Conservation (phyloP, 2,113 vertebrate genomes). For the Hassar affinis region DNA sequence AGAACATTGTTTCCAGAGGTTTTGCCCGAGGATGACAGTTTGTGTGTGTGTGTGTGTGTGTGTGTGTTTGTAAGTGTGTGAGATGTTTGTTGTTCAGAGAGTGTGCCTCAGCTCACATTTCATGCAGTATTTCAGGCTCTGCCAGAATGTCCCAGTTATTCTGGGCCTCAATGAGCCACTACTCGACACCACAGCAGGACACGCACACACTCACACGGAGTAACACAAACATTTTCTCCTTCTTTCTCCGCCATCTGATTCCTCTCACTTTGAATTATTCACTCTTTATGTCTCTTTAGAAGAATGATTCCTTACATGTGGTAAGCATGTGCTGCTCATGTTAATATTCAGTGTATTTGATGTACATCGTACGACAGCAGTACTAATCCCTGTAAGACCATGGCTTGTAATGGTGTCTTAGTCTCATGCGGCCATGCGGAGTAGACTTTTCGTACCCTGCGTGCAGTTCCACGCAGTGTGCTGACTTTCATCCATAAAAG, state of each 20-base stretch:
- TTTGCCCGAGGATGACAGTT: neutral
- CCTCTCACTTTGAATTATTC: neutral
- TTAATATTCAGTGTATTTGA: neutral
- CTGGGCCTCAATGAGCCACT: constrained; percentile 58
- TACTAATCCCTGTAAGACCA: neutral
- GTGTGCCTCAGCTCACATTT: constrained; percentile 70
- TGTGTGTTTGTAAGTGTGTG: constrained; percentile 33
- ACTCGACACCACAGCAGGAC: constrained; percentile 38
- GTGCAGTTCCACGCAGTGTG: neutral
- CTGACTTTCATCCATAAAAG: neutral
- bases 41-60: constrained; percentile 9
- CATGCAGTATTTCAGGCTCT: constrained; percentile 72
- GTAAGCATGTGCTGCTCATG: constrained; percentile 2
- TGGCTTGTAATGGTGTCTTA: neutral
- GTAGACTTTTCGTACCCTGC: neutral
- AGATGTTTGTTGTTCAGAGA: constrained; percentile 67
- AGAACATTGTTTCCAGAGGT: constrained; percentile 36
- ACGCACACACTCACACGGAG: constrained; percentile 28
- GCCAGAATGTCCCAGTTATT: constrained; percentile 73
- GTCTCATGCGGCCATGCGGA: neutral
- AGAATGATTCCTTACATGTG: neutral
- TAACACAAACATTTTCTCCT: neutral
- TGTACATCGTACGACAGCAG: neutral
- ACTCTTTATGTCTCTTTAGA: neutral
- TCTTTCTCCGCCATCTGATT: neutral